Conservation (phyloP, 2,888 invertebrate species). For the Aricia artaxerxes region DNA sequence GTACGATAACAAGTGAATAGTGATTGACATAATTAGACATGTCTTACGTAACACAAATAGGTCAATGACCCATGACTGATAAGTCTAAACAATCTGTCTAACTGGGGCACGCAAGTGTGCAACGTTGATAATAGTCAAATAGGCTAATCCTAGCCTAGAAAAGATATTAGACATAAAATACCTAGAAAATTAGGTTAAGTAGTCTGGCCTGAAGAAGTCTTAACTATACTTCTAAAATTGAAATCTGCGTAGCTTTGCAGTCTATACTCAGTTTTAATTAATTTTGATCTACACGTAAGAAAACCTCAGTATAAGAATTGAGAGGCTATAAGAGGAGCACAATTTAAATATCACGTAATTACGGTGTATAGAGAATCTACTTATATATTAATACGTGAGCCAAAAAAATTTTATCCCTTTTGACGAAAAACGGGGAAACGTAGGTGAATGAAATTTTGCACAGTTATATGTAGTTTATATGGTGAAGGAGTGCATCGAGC, state of each 20-base stretch:
- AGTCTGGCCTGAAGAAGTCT: neutral
- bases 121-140: neutral
- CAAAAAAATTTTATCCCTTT: too few species aligned
- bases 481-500: too few species aligned
- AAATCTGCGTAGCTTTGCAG: neutral
- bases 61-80: conserved; percentile 4
- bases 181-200: neutral
- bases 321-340: too few species aligned
- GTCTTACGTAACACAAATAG: conserved; percentile 3
- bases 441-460: too few species aligned
- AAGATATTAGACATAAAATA: neutral
- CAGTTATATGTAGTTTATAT: too few species aligned
- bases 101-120: neutral
- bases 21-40: neutral
- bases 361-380: too few species aligned
- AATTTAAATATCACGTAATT: too few species aligned
- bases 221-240: neutral
- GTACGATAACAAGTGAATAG: neutral
- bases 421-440: too few species aligned
- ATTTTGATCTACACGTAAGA: neutral
- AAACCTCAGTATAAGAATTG: too few species aligned
- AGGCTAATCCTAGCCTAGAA: neutral
- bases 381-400: too few species aligned
- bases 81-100: neutral
- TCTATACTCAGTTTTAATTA: neutral